These are phyloP conservation scores for Danaus plexippus DNA, from an alignment of 1,140 invertebrate species.

Conservation along the genomic window DNA sequence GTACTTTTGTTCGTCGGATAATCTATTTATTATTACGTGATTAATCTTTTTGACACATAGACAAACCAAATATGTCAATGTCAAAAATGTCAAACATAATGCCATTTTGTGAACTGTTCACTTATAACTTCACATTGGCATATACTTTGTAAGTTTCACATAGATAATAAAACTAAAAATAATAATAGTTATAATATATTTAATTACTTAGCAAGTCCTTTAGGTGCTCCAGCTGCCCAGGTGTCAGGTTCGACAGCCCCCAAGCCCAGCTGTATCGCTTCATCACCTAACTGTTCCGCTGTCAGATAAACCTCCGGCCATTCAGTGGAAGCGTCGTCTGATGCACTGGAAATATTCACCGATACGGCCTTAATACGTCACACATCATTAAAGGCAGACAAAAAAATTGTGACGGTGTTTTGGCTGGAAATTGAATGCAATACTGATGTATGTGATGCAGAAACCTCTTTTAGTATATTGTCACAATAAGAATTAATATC, in stretches of 20 bases:
- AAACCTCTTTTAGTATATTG: too few relatives aligned
- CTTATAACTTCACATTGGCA: neutral
- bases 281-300: conserved; percentile 76
- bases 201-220: conserved; percentile 82
- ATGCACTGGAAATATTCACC: conserved; percentile 42
- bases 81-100: too few relatives aligned
- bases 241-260: conserved; percentile 89
- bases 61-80: too few relatives aligned
- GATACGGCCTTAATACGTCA: neutral
- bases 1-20: too few relatives aligned
- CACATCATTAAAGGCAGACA: neutral
- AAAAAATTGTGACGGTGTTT: too few relatives aligned
- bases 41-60: too few relatives aligned
- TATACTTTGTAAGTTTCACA: neutral
- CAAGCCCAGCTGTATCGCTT: conserved; percentile 81
- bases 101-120: too few relatives aligned
- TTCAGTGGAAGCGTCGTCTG: conserved; percentile 60
- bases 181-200: too few relatives aligned
- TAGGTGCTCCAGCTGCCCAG: conserved; percentile 91
- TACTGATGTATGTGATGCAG: too few relatives aligned
- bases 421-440: too few relatives aligned
- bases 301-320: conserved; percentile 66
- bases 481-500: too few relatives aligned
- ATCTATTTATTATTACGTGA: too few relatives aligned
- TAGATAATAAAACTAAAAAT: conserved; percentile 9